Percentiles rank a stretch among this genome's conserved stretches.
phyloP scores from a whole-genome alignment of 1,140 invertebrate species.

The Drosophila miranda region DNA sequence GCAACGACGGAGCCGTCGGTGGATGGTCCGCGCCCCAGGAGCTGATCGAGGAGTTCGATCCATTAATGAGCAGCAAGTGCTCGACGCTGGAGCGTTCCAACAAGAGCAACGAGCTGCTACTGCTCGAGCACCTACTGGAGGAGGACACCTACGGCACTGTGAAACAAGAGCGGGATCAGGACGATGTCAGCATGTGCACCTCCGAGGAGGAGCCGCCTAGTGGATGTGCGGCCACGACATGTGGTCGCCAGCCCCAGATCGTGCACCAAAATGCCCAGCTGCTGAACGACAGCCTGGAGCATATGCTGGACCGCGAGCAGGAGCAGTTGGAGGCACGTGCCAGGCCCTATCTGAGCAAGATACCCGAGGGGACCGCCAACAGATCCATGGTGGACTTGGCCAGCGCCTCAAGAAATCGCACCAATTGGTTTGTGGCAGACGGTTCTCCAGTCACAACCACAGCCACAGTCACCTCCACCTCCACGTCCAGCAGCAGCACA shows the following conservation, averaged over 20 bases:
- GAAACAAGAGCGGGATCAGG: conserved; percentile 63
- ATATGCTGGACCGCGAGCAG: conserved; percentile 50
- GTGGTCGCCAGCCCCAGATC: conserved; percentile 45
- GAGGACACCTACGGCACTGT: conserved; percentile 78
- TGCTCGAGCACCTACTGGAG: conserved; percentile 77
- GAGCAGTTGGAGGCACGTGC: conserved; percentile 39
- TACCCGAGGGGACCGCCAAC: conserved; percentile 8
- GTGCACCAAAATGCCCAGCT: conserved; percentile 76
- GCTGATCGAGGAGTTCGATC: conserved; percentile 79
- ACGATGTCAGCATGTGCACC: conserved; percentile 76
- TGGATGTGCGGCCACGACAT: background rate
- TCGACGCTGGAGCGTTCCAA: conserved; percentile 61
- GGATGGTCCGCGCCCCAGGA: conserved; percentile 48
- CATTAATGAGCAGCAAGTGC: conserved; percentile 51
- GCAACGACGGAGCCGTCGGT: conserved; percentile 64
- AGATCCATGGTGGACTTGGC: conserved; percentile 51
- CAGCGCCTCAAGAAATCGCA: conserved; percentile 51
- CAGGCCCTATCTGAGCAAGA: conserved; percentile 54
- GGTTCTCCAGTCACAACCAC: background rate
- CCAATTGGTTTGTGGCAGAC: conserved; percentile 72
- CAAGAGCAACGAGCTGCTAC: conserved; percentile 77
- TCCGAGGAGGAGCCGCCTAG: conserved; percentile 65
- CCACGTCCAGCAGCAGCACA: background rate
- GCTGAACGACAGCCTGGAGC: conserved; percentile 71
- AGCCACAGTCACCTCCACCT: conserved; percentile 1